Base-by-base conservation (phyloP, 2,888 invertebrate genomes). In the Gari tellinella region DNA sequence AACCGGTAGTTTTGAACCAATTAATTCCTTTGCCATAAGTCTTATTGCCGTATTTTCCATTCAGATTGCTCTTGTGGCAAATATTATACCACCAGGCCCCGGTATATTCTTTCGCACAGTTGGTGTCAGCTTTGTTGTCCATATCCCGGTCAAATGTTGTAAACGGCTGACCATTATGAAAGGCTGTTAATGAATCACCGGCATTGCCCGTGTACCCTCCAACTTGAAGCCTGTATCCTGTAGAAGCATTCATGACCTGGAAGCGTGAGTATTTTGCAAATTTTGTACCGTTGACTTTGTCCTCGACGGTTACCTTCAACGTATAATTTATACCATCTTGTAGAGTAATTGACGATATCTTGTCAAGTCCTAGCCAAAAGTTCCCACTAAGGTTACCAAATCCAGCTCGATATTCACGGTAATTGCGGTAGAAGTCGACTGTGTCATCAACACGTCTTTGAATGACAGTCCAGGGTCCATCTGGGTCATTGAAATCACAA, bases 41-140 rank as follows among this genome's bases (percentile, higher is more conserved):
- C 10, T 88, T 88, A n/a, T 81, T 83, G 58, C 87, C 90, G 82
- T 90, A 91, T 25, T 88, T 79, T 15, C 91, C 91, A 75, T 91
- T 91, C 49, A 91, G 83, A 64, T 90, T 86, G 65, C 87, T 84
- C 48, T 82, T 82, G 78, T 86, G 89, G 66, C 91, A 91, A 21
- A 83, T 85, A 67, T 88, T 86, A 78, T 86, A 91, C 91, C 91
- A 91, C 91, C 91, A 91, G 4, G 91, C 91, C 1, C 87, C 86
- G 65, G 89, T 90, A 82, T 89, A 88, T 45, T 90, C 90, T 1
- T 82, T 86, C 0, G 91, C 91, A 66, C 91, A 91, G 80, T 90
- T 89, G 15, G 88, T 81, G 60, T 81, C 82, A n/a, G n/a, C n/a
- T 72, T 89, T 86, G 25, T 86, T 80, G 66, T 91, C 91, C 72